Conservation (phyloP, 1,140 invertebrate genomes). For the Aphis gossypii region DNA sequence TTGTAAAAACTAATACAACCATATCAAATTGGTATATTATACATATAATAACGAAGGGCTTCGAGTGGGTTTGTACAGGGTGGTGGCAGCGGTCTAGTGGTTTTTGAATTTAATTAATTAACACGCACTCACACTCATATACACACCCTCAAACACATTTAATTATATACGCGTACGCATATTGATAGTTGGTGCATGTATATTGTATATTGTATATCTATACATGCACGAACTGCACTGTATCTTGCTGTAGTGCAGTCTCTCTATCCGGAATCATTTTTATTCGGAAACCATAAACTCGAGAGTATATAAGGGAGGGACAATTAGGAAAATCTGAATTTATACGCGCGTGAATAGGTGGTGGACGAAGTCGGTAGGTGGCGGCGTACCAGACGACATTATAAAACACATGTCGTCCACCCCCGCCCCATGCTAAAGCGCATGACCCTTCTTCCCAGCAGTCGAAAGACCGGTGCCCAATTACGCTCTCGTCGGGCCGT, state of each 20-base stretch:
- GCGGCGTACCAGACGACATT: constrained; percentile 10
- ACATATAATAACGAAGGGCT: background rate
- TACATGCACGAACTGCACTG: background rate
- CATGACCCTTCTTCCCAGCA: background rate
- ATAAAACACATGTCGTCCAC: constrained; percentile 38
- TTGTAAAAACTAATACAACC: background rate
- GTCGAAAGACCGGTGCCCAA: constrained; percentile 30
- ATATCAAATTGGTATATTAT: background rate
- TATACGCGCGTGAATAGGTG: background rate
- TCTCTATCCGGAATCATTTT: background rate
- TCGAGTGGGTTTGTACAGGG: constrained; percentile 4
- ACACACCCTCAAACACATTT: background rate
- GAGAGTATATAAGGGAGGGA: background rate
- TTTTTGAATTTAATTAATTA: constrained; percentile 54
- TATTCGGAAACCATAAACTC: constrained; percentile 20
- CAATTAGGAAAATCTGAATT: background rate
- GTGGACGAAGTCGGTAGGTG: background rate
- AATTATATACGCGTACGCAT: background rate
- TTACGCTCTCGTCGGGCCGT: constrained; percentile 10
- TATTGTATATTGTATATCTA: background rate
- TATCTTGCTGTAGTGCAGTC: background rate
- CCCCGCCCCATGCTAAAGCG: background rate
- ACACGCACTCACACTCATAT: background rate
- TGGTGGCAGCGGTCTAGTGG: constrained; percentile 38
- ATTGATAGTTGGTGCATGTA: too few species aligned